Evolutionary conservation across 1,140 invertebrate genomes (phyloP).

Genomic region (Potamilus streckersoni): DNA sequence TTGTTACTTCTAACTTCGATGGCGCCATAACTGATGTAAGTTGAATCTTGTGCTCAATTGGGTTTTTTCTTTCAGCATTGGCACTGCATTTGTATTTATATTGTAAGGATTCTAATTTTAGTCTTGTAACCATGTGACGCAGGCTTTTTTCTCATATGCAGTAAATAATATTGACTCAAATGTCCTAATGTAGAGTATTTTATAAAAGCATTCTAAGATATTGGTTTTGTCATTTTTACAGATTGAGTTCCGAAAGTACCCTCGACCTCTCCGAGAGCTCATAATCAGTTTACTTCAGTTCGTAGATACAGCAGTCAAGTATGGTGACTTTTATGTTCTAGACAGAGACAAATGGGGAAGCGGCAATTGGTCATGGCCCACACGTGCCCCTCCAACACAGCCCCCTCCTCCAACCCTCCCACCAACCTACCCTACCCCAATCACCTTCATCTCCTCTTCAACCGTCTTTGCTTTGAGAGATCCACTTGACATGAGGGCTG

Average conservation of each 20-base stretch:
- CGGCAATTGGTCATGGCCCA: neutral
- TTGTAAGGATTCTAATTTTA: neutral
- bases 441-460: constrained; percentile 11
- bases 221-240: neutral
- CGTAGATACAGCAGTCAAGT: neutral
- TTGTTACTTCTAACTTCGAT: constrained; percentile 34
- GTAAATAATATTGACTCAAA: no score
- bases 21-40: constrained; percentile 50
- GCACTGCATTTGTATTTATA: neutral
- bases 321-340: constrained; percentile 6
- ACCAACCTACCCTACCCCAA: constrained; percentile 2
- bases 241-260: constrained; percentile 11
- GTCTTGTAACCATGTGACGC: neutral
- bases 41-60: neutral
- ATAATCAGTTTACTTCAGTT: constrained; percentile 20
- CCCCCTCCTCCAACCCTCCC: neutral
- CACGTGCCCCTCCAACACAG: neutral
- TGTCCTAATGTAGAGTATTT: no score
- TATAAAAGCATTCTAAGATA: no score
- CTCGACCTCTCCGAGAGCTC: neutral
- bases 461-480: constrained; percentile 8
- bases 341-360: constrained; percentile 3
- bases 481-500: constrained; percentile 15
- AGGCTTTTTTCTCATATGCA: neutral
- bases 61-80: neutral